Base-by-base conservation (phyloP, 2,113 vertebrate species). In the Nothoprocta pentlandii region DNA sequence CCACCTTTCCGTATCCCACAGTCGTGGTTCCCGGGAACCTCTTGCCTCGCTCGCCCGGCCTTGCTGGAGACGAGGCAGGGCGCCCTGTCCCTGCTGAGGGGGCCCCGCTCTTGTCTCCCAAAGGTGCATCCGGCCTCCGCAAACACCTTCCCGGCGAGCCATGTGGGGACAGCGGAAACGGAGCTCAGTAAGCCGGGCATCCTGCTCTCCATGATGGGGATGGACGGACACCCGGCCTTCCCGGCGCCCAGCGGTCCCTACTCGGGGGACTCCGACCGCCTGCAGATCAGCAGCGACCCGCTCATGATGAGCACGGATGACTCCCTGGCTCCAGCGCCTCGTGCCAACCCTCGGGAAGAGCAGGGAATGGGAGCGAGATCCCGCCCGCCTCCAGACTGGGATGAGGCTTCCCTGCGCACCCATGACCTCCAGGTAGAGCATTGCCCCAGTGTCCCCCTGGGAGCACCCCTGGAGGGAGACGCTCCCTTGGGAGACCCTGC, bases 121-220 rank as follows among this genome's bases (percentile, higher is more conserved):
- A 94, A 96, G 95, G 95, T 96, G 56, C 23, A 61, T 12, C 53
- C 0, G 0, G 53, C 77, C 73, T 81, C 1, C 0, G 8, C 0
- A 3, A 68, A 34, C 25, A n/a, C 73, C 34, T 6, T 26, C 22
- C 16, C 1, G 2, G 6, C 16, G 56, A 68, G 61, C 36, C 70
- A 56, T 80, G 59, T 46, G 51, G 42, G 13, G 0, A 22, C 49
- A 25, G 25, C 25, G 51, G 2, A 90, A 1, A 26, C 26, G 69
- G 56, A 90, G 88, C 16, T 64, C 66, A 90, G 66, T 80, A 93
- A 96, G 73, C 90, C 90, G 0, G 64, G 53, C 0, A 5, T 20
- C 47, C 88, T 96, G 2, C 0, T 14, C 28, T 88, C 90, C 1
- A 0, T 0, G 0, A 1, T 3, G 16, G 0, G 12, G 0, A 1